These are phyloP conservation scores for Cylas formicarius DNA, from an alignment of 1,140 invertebrate genomes.

Conservation along the genomic window DNA sequence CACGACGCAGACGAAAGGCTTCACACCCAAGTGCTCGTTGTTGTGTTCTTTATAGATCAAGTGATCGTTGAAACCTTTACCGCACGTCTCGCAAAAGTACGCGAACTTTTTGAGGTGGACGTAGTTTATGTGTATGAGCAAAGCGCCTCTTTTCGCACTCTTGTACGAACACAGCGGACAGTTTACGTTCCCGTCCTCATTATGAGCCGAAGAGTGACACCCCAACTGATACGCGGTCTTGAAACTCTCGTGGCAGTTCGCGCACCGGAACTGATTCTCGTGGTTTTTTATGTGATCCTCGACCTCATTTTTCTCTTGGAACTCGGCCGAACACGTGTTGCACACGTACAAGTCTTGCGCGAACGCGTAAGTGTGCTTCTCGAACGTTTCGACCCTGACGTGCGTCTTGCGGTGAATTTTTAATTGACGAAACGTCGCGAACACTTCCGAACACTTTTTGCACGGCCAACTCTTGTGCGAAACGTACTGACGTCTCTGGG, in stretches of 20 bases:
- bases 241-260: slow-evolving; percentile 18
- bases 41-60: slow-evolving; percentile 46
- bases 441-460: slow-evolving; percentile 23
- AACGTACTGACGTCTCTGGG: no score
- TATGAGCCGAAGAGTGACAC: slow-evolving; percentile 15
- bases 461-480: slow-evolving; percentile 22
- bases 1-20: slow-evolving; percentile 54
- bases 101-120: slow-evolving; percentile 36
- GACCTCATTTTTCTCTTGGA: slow-evolving; percentile 21
- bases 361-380: slow-evolving; percentile 23
- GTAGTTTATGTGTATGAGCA: slow-evolving; percentile 26
- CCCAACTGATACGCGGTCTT: slow-evolving; percentile 22
- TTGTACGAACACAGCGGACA: slow-evolving; percentile 27
- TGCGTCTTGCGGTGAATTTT: slow-evolving; percentile 16
- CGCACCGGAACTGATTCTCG: slow-evolving; percentile 22
- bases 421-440: slow-evolving; percentile 15
- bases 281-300: slow-evolving; percentile 34
- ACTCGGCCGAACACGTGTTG: slow-evolving; percentile 23
- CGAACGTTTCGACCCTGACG: background rate
- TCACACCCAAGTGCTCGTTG: slow-evolving; percentile 60
- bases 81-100: slow-evolving; percentile 44
- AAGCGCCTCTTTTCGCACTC: slow-evolving; percentile 15
- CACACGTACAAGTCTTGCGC: slow-evolving; percentile 23
- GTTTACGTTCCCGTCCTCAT: slow-evolving; percentile 9
- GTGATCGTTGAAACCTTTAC: slow-evolving; percentile 42